phyloP scores from a whole-genome alignment of 2,113 vertebrate species.

The Hoplias malabaricus region DNA sequence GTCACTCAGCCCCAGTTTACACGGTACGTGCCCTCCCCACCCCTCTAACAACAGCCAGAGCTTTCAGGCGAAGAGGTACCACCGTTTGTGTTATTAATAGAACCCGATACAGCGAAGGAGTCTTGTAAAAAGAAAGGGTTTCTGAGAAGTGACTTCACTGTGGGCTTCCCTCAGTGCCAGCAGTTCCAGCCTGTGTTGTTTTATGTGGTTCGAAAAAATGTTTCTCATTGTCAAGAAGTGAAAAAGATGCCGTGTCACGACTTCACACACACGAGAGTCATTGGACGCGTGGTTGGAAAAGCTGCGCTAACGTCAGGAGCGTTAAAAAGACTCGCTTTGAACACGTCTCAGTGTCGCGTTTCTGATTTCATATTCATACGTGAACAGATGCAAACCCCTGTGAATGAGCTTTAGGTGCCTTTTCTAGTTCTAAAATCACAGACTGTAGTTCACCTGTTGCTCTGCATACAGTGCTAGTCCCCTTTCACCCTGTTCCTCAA shows the following conservation, averaged over 20 bases:
- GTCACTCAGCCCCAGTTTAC: constrained; percentile 22
- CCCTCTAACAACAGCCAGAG: constrained; percentile 52
- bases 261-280: constrained; percentile 59
- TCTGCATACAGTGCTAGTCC: too few species aligned
- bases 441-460: too few species aligned
- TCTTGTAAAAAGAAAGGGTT: constrained; percentile 73
- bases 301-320: constrained; percentile 53
- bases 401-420: too few species aligned
- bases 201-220: constrained; percentile 68
- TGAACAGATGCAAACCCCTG: constrained; percentile 38
- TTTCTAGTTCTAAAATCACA: too few species aligned
- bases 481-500: too few species aligned
- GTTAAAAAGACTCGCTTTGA: constrained; percentile 46
- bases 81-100: constrained; percentile 68
- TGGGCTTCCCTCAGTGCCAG: constrained; percentile 59
- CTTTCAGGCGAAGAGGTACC: constrained; percentile 40
- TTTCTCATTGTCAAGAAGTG: constrained; percentile 61
- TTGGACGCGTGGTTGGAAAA: constrained; percentile 67
- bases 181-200: constrained; percentile 55
- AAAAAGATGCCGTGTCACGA: constrained; percentile 59
- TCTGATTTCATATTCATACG: background rate
- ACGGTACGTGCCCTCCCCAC: constrained; percentile 46
- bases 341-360: constrained; percentile 43
- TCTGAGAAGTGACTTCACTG: constrained; percentile 66
- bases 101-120: constrained; percentile 68